Evolutionary conservation across 2,113 vertebrate species (phyloP).

Genomic region (Urocolius indicus): DNA sequence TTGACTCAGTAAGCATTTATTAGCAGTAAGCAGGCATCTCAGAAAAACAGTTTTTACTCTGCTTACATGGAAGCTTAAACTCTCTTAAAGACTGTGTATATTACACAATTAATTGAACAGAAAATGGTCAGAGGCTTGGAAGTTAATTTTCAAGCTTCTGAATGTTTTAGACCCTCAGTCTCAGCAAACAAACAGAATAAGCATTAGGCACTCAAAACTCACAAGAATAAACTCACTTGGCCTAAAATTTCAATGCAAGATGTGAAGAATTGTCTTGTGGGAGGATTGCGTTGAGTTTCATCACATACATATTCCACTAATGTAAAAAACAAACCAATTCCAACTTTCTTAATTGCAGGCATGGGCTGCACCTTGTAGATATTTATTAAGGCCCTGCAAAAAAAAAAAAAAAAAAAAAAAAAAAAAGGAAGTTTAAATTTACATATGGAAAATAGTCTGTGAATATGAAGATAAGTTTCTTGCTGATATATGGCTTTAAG

Average conservation of each 20-base stretch:
- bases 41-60: neutral
- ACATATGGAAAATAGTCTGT: accelerated
- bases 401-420: neutral
- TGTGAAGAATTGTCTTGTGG: constrained; percentile 94
- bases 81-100: neutral
- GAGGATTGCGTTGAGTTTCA: constrained; percentile 93
- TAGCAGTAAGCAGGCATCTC: neutral
- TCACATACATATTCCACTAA: constrained; percentile 92
- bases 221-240: constrained; percentile 80
- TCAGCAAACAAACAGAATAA: neutral
- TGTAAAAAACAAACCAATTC: constrained; percentile 90
- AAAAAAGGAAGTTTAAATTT: neutral
- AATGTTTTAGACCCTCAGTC: neutral
- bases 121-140: neutral
- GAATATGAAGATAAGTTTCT: neutral
- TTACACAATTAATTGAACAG: neutral
- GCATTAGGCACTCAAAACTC: neutral
- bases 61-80: neutral
- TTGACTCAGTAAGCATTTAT: neutral
- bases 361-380: constrained; percentile 87
- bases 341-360: constrained; percentile 86
- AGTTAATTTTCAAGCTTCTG: neutral
- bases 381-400: constrained; percentile 89
- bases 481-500: neutral
- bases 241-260: constrained; percentile 96